phyloP scores from a whole-genome alignment of 2,797 vertebrate genomes.

The Moxostoma hubbsi region DNA sequence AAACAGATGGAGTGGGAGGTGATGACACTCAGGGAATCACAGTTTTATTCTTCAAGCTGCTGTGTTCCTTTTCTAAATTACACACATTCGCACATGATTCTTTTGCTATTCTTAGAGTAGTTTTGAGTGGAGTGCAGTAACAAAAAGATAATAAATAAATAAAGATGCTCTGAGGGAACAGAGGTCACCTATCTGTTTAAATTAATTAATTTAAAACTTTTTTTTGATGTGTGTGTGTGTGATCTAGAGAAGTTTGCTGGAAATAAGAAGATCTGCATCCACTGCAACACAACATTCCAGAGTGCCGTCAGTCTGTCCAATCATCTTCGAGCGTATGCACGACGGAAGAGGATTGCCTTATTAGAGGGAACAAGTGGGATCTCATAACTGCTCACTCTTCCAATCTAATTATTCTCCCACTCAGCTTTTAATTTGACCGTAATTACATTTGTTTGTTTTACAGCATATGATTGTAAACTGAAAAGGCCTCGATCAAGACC shows the following conservation, averaged over 20 bases:
- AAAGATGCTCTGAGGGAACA: not conserved
- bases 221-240: conserved; percentile 41
- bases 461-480: conserved; percentile 90
- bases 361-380: conserved; percentile 86
- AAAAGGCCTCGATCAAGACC: conserved; percentile 90
- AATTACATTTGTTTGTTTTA: conserved; percentile 47
- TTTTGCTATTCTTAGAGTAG: conserved; percentile 19
- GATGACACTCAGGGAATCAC: conserved; percentile 72
- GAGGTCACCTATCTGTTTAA: conserved; percentile 17
- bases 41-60: conserved; percentile 67
- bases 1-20: conserved; percentile 67
- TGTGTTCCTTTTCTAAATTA: conserved; percentile 34
- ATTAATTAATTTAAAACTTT: not conserved
- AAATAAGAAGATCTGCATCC: conserved; percentile 75
- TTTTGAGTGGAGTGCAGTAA: conserved; percentile 11
- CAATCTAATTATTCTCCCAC: not conserved
- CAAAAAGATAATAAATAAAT: not conserved
- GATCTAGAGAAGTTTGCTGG: conserved; percentile 64
- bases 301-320: conserved; percentile 86
- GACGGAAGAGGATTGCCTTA: conserved; percentile 87
- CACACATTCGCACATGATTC: conserved; percentile 9
- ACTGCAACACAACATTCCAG: conserved; percentile 86
- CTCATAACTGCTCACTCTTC: conserved; percentile 38
- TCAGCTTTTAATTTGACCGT: not conserved
- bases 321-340: conserved; percentile 84